Base-by-base conservation (phyloP, 53 echinoderm and acorn worm species). In the Apostichopus leukothele region DNA sequence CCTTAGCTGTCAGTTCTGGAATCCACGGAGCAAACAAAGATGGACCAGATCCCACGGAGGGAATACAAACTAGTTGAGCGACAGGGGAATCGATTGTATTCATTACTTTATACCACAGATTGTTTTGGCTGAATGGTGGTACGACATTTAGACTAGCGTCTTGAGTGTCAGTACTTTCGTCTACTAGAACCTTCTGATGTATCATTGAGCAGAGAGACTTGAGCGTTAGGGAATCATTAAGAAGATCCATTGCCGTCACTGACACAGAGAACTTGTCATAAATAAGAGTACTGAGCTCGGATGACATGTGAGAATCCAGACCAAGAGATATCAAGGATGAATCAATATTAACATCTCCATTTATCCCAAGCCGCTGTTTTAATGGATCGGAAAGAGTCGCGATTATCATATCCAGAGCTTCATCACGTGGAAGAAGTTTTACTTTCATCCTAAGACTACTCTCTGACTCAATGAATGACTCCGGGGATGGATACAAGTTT, bases 271-370 rank as follows among this genome's bases (percentile, higher is more conserved):
- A 98, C 76, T 91, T 94, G 75, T 98, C 95, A 54, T 98, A 92
- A 39, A 98, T 96, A 23, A 96, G 83, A 22, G 88, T 83, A 77
- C 99, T 98, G 9, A 98, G 86, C 71, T 98, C 99, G 14, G 99
- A 91, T 5, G 99, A 94, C 96, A 96, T 99, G 76, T 94, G 99
- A 8, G 99, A 99, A 84, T 99, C 95, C 18, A 96, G 73, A 74
- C 99, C 99, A 71, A 99, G 86, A 6, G 94, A 91, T 74, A 96
- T 85, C 60, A 93, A 94, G 9, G 99, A 92, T 18, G 96, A 87
- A 86, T 99, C 93, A 51, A 90, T 74, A 66, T 91, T 89, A 21
- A 99, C 86, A 21, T 92, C 94, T 60, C 86, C 94, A 63, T 87
- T 93, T 6, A 96, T 90, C 5, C 99, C 99, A 60, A 99, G 94